phyloP scores from a whole-genome alignment of 30 jellyfish, hydroid and myxozoan genomes.

The Aurelia sp. region DNA sequence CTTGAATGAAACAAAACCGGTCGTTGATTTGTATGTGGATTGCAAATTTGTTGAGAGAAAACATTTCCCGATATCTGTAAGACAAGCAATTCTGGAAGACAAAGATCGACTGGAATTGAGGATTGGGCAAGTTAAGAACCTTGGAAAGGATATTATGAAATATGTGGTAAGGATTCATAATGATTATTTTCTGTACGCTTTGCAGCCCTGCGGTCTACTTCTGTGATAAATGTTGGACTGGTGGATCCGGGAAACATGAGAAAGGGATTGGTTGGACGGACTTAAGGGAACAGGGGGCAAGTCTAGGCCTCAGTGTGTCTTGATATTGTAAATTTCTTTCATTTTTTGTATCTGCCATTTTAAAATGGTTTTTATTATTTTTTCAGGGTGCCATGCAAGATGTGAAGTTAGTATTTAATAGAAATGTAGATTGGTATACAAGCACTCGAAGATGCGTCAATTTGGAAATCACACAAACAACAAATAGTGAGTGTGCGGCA shows the following conservation, averaged over 20 bases:
- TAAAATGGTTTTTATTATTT: background rate
- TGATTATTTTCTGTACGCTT: no score
- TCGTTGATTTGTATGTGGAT: conserved; percentile 82
- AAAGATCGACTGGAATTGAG: conserved; percentile 70
- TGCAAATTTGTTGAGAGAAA: conserved; percentile 81
- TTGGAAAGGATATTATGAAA: conserved; percentile 80
- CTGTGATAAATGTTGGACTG: no score
- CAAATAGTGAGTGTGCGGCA: conserved; percentile 10
- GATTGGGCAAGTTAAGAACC: conserved; percentile 82
- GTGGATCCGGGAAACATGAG: no score
- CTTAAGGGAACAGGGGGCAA: no score
- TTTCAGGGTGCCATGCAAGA: conserved; percentile 98
- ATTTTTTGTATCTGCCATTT: background rate
- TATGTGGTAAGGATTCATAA: conserved; percentile 77
- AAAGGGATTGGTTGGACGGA: no score
- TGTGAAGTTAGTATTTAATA: conserved; percentile 79
- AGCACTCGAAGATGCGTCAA: conserved; percentile 69
- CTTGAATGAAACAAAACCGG: conserved; percentile 73
- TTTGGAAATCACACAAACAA: conserved; percentile 59
- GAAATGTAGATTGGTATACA: conserved; percentile 84
- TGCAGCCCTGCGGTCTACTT: no score
- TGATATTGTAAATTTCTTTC: no score
- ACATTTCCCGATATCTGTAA: conserved; percentile 63
- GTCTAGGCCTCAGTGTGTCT: no score
- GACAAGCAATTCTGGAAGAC: conserved; percentile 75